phyloP scores from a whole-genome alignment of 2,113 vertebrate genomes.

The Grammomys dolichurus region DNA sequence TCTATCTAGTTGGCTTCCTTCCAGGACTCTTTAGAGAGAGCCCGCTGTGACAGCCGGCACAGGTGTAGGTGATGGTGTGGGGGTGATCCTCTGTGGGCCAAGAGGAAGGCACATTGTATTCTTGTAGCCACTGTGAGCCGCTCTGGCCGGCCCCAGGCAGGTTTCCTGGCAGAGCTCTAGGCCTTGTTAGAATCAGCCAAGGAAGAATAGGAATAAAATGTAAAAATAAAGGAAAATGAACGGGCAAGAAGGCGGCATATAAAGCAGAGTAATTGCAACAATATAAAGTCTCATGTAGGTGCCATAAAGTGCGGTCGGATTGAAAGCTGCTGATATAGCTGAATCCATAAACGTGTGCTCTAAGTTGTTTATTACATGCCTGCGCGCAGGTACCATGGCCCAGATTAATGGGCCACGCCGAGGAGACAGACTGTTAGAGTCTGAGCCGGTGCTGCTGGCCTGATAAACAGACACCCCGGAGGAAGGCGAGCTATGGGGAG shows the following conservation, averaged over 20 bases:
- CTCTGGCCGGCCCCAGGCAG: not conserved
- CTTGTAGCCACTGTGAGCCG: fast-evolving
- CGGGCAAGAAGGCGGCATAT: conserved; percentile 77
- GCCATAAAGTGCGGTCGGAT: conserved; percentile 81
- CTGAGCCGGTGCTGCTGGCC: fast-evolving
- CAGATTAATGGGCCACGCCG: conserved; percentile 77
- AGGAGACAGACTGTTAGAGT: conserved; percentile 49
- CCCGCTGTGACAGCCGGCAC: fast-evolving
- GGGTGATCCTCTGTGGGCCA: fast-evolving
- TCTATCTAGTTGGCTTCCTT: not conserved
- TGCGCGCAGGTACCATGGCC: conserved; percentile 2
- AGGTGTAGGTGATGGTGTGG: not conserved
- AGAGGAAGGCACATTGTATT: fast-evolving
- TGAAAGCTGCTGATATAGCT: conserved; percentile 89
- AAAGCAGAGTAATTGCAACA: conserved; percentile 87
- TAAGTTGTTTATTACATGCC: conserved; percentile 77
- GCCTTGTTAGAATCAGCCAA: conserved; percentile 34
- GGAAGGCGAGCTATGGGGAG: not conserved
- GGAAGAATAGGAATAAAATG: conserved; percentile 62
- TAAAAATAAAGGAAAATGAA: conserved; percentile 75
- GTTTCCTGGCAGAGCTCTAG: not conserved
- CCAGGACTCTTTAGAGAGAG: not conserved
- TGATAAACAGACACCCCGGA: not conserved
- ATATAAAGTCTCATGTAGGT: conserved; percentile 86
- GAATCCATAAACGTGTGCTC: conserved; percentile 86